These are phyloP conservation scores for Actenoides lindsayi DNA, from an alignment of 2,113 vertebrate genomes.

Conservation along the genomic window DNA sequence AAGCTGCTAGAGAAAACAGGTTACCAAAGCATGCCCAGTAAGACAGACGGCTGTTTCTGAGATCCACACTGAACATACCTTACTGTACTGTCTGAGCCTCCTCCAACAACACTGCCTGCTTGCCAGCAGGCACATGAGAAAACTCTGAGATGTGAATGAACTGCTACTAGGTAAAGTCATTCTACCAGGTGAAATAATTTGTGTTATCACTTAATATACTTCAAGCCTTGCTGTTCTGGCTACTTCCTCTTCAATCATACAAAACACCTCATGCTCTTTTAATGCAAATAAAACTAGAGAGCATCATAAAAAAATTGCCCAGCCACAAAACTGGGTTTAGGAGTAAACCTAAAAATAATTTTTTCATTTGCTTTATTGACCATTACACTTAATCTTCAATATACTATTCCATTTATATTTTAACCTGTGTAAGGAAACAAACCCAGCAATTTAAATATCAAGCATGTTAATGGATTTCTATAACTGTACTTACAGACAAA, in stretches of 20 bases:
- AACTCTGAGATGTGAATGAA: neutral
- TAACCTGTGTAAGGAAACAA: neutral
- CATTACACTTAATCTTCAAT: neutral
- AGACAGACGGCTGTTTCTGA: neutral
- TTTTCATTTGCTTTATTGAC: neutral
- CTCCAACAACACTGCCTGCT: neutral
- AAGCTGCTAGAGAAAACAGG: neutral
- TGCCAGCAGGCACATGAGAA: neutral
- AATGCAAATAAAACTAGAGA: neutral
- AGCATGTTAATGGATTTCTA: neutral
- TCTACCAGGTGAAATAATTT: neutral
- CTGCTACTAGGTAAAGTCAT: neutral
- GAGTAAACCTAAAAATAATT: neutral
- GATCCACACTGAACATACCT: neutral
- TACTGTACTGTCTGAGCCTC: neutral
- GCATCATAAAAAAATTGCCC: neutral
- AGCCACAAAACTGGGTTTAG: neutral
- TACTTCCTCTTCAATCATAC: neutral
- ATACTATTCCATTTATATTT: neutral
- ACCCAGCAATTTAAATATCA: neutral
- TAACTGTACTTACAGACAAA: slow-evolving; percentile 85
- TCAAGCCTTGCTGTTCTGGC: neutral
- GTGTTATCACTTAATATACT: neutral
- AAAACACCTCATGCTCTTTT: neutral
- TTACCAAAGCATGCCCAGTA: neutral